Base-by-base conservation (phyloP, 53 echinoderm and acorn worm genomes). In the Temnopleurus reevesii region DNA sequence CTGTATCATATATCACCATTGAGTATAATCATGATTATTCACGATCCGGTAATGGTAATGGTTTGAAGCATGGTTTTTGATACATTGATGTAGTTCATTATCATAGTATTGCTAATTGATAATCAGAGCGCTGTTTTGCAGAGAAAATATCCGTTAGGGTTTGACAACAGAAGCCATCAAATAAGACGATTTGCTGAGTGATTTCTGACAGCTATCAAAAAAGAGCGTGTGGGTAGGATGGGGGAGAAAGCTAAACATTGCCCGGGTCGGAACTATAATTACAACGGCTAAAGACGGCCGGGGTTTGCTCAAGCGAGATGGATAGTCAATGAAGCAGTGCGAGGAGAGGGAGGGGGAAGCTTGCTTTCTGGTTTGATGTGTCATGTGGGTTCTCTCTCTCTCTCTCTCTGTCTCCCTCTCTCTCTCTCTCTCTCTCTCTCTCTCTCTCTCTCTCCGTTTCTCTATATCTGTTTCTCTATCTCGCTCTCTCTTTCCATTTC, bases 161-260 rank as follows among this genome's bases (percentile, higher is more conserved):
- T 71, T 18, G 41, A 41, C 19, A 41, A 71, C 33, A 41, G 38
- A 71, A 71, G 21, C 36, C 41, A 41, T 36, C 41, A 71, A 71
- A 71, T 63, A 31, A 31, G 63, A 33, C 33, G 63, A 63, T 31
- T 63, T 63, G 41, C 41, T 10, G 71, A 41, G 71, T 71, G 71
- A 38, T 71, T 71, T 71, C 41, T 71, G 71, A 71, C 71, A 71
- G 43, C 71, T 71, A 38, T 71, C 36, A 41, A n/a, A n/a, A n/a
- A n/a, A n/a, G n/a, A 38, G 71, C 41, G 41, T 21, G 23, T 71
- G 41, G n/a, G 71, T 41, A 71, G 71, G 36, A 38, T 8, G 38
- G 71, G 41, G 33, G 41, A 21, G 71, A 43, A 71, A 71, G 63
- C 38, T 41, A 71, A 71, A 71, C 41, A 71, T 71, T 36, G 41